Base-by-base conservation (phyloP, 2,888 invertebrate species). In the Orthosia cruda region DNA sequence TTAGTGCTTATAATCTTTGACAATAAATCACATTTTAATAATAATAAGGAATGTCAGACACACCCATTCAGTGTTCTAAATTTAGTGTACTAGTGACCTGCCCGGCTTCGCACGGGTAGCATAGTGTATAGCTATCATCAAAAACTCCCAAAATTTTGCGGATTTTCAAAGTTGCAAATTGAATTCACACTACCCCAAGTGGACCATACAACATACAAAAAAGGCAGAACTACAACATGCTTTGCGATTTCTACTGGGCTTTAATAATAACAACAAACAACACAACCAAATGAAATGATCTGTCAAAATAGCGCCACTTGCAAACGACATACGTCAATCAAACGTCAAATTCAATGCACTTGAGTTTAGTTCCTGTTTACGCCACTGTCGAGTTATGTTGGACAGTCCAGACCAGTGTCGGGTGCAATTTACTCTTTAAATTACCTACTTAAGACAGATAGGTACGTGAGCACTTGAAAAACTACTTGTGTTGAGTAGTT, bases 231-330 rank as follows among this genome's bases (percentile, higher is more conserved):
- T 40, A 40, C 9, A 9, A 9, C 4, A 1, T 1, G 40, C 40
- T 40, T 9, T 40, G 9, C 40, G 1, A 40, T 40, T 40, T 40
- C 40, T 40, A 32, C 2, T 26, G 26, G 4, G 32, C 32, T 32
- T 7, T 32, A 32, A 0, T 32, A 32, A 40, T 7, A 40, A 40
- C 40, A 40, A 40, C 40, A 9, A 20, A 18, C 2, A 66, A 59
- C 18, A 26, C 40, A 11, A 59, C 18, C 20, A 70, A 40, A 23
- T 23, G 4, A 4, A 12, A 13, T 20, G 45, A 69, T 1, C 70
- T 49, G 26, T 61, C 49, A 76, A 73, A 49, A 7, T 45, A 71
- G 78, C 70, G 75, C 78, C 55, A 78, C 78, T 57, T 0, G 75
- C 54, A 23, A n/a, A 52, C 16, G 4, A 3, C 23, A 58, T 1